Percentiles rank a stretch among this genome's conserved stretches.
Conservation (phyloP, 2,797 vertebrate genomes). For the Chaunax sp. region DNA sequence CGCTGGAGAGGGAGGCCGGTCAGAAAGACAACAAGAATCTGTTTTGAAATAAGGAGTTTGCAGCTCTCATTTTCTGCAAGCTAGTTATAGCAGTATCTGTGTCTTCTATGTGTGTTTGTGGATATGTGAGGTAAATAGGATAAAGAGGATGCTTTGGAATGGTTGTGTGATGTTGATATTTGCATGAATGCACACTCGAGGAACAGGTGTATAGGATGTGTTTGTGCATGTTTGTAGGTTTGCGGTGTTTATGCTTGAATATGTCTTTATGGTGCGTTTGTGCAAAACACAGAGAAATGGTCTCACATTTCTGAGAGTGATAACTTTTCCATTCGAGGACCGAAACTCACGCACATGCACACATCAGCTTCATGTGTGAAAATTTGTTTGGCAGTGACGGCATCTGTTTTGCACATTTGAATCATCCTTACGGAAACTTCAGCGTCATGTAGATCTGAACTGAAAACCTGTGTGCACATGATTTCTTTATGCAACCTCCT, state of each 20-base stretch:
- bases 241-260: constrained; percentile 23
- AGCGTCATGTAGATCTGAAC: background rate
- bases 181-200: constrained; percentile 8
- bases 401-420: background rate
- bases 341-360: background rate
- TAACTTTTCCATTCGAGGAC: constrained; percentile 7
- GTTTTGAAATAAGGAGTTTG: constrained; percentile 58
- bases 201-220: background rate
- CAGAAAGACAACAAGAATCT: constrained; percentile 73
- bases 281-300: constrained; percentile 1
- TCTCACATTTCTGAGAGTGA: constrained; percentile 35
- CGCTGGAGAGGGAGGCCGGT: constrained; percentile 62
- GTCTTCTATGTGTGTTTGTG: constrained; percentile 8
- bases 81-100: constrained; percentile 34
- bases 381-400: no score
- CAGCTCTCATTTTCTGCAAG: constrained; percentile 30
- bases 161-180: constrained; percentile 26
- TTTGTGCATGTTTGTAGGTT: constrained; percentile 12
- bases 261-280: constrained; percentile 24
- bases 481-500: background rate
- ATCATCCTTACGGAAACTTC: background rate
- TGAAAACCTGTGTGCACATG: background rate
- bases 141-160: background rate
- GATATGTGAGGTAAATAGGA: constrained; percentile 4
- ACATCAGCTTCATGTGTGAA: background rate